Evolutionary conservation across 2,113 vertebrate species (phyloP).

Genomic region (Sitta europaea): DNA sequence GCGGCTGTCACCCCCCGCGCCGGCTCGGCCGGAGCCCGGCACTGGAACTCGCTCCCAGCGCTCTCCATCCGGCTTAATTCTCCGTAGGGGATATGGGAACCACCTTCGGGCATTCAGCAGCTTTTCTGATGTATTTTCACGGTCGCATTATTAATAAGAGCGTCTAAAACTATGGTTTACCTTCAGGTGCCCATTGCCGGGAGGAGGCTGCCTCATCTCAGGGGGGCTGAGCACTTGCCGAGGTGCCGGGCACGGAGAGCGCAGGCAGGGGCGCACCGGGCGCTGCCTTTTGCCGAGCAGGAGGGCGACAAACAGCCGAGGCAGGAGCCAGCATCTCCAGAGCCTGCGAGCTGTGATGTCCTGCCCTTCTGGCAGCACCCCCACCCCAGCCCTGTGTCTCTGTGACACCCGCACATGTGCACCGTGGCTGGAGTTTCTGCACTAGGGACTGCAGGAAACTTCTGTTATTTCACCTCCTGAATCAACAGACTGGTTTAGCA

Average conservation of each 20-base stretch:
- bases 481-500: not conserved
- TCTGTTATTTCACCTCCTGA: not conserved
- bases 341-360: not conserved
- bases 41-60: not conserved
- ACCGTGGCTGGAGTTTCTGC: not conserved
- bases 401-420: not conserved
- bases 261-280: not conserved
- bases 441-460: not conserved
- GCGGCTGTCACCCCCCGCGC: not conserved
- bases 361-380: not conserved
- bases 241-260: not conserved
- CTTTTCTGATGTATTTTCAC: not conserved
- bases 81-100: rapidly evolving
- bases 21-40: not conserved
- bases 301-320: not conserved
- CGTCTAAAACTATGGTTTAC: not conserved
- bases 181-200: not conserved
- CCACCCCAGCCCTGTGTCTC: rapidly evolving
- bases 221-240: not conserved
- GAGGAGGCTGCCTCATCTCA: not conserved
- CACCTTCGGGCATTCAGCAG: not conserved
- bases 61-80: not conserved
- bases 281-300: not conserved
- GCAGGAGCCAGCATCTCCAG: not conserved
- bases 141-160: not conserved